Evolutionary conservation across 2,888 invertebrate species (phyloP).

Genomic region (Thymelicus acteon): DNA sequence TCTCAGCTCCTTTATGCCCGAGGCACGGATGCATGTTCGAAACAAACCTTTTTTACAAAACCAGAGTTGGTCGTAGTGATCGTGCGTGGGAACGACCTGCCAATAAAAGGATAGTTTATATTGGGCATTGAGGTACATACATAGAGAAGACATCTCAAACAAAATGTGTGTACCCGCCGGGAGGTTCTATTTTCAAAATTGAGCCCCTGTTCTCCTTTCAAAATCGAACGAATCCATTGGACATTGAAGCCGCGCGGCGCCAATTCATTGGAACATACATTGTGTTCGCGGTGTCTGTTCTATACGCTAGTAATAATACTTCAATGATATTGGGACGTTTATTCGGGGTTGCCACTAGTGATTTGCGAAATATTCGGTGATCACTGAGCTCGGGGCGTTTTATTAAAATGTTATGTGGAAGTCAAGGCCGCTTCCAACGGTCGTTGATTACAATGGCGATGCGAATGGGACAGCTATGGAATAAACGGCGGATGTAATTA

Average conservation of each 20-base stretch:
- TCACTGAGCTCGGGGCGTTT: conserved; percentile 46
- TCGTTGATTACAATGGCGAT: conserved; percentile 58
- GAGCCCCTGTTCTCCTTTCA: too few species aligned
- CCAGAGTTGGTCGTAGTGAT: conserved; percentile 56
- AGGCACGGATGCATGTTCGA: conserved; percentile 69
- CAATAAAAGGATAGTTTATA: conserved; percentile 64
- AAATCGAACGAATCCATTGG: too few species aligned
- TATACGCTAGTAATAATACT: too few species aligned
- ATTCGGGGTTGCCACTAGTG: conserved; percentile 61
- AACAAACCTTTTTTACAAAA: conserved; percentile 45
- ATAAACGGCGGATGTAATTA: conserved; percentile 68
- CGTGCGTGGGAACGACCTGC: conserved; percentile 73
- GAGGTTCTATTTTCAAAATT: too few species aligned
- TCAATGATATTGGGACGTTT: conserved; percentile 56
- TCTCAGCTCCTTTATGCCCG: conserved; percentile 66
- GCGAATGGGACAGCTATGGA: conserved; percentile 59
- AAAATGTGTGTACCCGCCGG: too few species aligned
- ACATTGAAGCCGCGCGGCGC: too few species aligned
- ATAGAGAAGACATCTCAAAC: too few species aligned
- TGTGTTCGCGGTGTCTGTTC: too few species aligned
- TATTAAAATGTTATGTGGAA: conserved; percentile 41
- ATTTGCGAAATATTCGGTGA: conserved; percentile 63
- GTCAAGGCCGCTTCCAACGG: conserved; percentile 50
- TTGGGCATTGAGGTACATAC: too few species aligned
- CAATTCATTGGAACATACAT: too few species aligned